These are phyloP conservation scores for Lasioglossum figueresi DNA, from an alignment of 2,888 invertebrate species.

Conservation along the genomic window DNA sequence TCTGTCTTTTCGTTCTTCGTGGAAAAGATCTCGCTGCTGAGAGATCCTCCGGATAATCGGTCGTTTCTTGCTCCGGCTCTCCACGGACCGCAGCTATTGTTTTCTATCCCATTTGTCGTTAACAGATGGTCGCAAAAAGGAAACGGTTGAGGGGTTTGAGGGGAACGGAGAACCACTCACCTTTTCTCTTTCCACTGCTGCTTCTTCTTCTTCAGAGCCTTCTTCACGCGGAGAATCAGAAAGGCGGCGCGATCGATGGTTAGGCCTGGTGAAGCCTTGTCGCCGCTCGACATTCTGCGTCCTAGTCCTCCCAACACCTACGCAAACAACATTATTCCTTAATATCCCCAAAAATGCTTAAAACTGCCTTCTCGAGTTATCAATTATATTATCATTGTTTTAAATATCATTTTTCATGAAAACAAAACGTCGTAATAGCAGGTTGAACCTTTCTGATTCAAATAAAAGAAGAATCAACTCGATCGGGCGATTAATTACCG, in stretches of 20 bases:
- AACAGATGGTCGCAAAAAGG: background rate
- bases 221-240: constrained; percentile 93
- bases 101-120: background rate
- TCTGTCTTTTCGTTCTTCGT: background rate
- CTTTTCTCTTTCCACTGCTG: constrained; percentile 94
- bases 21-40: background rate
- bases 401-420: too few species aligned
- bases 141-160: background rate
- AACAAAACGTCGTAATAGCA: background rate
- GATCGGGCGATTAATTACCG: background rate
- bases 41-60: background rate
- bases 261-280: constrained; percentile 87
- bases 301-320: constrained; percentile 77
- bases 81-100: background rate
- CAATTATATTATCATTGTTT: too few species aligned
- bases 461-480: background rate
- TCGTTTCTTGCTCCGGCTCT: background rate
- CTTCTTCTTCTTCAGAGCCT: constrained; percentile 95
- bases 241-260: constrained; percentile 96
- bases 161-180: constrained; percentile 84
- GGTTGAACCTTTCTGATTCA: background rate
- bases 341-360: background rate
- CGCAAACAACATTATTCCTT: constrained; percentile 10
- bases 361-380: background rate
- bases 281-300: constrained; percentile 82